Evolutionary conservation across 2,888 invertebrate genomes (phyloP), one percentile per base, ranked within the genome.

Genomic region (Scaptomyza tumidula): DNA sequence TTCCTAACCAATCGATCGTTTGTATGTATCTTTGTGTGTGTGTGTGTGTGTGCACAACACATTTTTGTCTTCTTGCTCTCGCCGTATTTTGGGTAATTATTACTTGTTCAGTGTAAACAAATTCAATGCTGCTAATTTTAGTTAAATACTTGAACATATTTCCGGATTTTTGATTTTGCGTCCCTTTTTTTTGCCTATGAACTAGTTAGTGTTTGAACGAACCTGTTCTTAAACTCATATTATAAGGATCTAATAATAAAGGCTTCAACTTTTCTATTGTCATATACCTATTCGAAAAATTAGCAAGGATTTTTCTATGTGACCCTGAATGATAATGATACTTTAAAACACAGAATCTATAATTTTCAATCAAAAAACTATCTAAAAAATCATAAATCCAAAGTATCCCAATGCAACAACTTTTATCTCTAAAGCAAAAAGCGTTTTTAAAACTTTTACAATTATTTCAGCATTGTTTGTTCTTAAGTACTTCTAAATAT

Each of bases 21-120:
- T 60, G 5, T 14, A 13, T 41, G 5, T 14, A 13, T 41, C 0
- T 60, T 2, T 27, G 10, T 37, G 14, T 33, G 19, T 49, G n/a
- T 31, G n/a, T 31, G 24, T 35, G 6, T 43, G 14, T 46, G 55
- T 48, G 24, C 44, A 37, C 19, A 41, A 41, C 49, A 73, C 72
- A 84, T 78, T 84, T 87, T 76, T 50, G 43, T 52, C 49, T 84
- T 81, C 55, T 31, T 53, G 33, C 76, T 75, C 71, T 57, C 71
- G 53, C 52, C 43, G 60, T 72, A 60, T 82, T 79, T 83, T 74
- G 83, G 88, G 82, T 89, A 90, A 89, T 90, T 90, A 90, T 90
- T 90, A 87, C 87, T 88, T 88, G 14, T 66, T 75, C 73, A 66
- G 55, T 75, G 78, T 87, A 86, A 86, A 86, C 86, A 86, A 75